Evolutionary conservation across 2,113 vertebrate species (phyloP), one percentile per base, ranked within the genome.

Genomic region (Hassar affinis): DNA sequence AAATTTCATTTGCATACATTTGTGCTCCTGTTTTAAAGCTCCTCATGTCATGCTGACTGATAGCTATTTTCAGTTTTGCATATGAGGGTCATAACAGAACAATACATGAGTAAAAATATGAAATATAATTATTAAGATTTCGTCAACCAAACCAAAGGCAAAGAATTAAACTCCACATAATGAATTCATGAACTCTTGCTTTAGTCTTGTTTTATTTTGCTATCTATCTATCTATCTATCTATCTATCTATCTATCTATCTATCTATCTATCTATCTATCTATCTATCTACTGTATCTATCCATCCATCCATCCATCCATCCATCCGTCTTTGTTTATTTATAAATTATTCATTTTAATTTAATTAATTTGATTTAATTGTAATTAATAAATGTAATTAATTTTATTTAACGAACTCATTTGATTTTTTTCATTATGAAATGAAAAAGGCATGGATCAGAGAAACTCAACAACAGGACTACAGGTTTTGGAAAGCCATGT

Each of bases 351-450:
- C 6, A 42, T 42, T n/a, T n/a, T n/a, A n/a, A n/a, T n/a, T n/a
- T n/a, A n/a, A n/a, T n/a, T n/a, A n/a, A n/a, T n/a, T n/a, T n/a
- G n/a, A n/a, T n/a, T n/a, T n/a, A n/a, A n/a, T n/a, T n/a, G n/a
- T n/a, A n/a, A n/a, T n/a, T n/a, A n/a, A n/a, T n/a, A n/a, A n/a
- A n/a, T n/a, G n/a, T n/a, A n/a, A n/a, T n/a, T n/a, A n/a, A n/a
- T n/a, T n/a, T n/a, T n/a, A n/a, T n/a, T n/a, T n/a, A n/a, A n/a
- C n/a, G n/a, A n/a, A n/a, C n/a, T n/a, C n/a, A n/a, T n/a, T n/a
- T n/a, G n/a, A n/a, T n/a, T n/a, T n/a, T n/a, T 74, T 20, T 78
- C 64, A 81, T 71, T 79, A 49, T 57, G 25, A 83, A 85, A 89
- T 85, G 68, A 82, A 83, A 86, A 85, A 78, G 72, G 61, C 33